Percentiles rank a stretch among this genome's conserved stretches.
Conservation (phyloP, 1,140 invertebrate species). For the Drosophila funebris region DNA sequence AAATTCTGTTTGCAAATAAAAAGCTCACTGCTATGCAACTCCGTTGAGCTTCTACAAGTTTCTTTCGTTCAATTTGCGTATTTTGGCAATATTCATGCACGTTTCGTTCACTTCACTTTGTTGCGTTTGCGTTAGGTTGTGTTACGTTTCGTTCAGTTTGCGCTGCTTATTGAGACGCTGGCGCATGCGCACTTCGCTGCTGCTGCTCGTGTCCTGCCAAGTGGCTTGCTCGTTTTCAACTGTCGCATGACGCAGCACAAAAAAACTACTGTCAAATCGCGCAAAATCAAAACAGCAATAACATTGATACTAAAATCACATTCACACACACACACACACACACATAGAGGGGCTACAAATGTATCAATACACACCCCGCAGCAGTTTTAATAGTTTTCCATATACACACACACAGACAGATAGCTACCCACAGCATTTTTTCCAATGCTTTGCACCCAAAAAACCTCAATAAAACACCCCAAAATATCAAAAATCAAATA, state of each 20-base stretch:
- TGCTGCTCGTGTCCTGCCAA: conserved; percentile 79
- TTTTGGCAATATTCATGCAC: neutral
- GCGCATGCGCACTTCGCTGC: conserved; percentile 71
- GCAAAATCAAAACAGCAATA: conserved; percentile 81
- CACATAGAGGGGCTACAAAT: conserved; percentile 25
- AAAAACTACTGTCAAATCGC: conserved; percentile 52
- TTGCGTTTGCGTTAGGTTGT: neutral
- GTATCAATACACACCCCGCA: conserved; percentile 55
- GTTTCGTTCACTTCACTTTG: neutral
- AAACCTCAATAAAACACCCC: conserved; percentile 83
- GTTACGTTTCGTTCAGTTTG: conserved; percentile 7
- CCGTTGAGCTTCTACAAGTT: neutral
- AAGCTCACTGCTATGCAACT: conserved; percentile 11
- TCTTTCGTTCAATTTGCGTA: neutral
- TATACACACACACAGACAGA: conserved; percentile 43
- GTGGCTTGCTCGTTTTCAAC: conserved; percentile 79
- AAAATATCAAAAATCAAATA: conserved; percentile 83
- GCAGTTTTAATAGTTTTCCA: conserved; percentile 71
- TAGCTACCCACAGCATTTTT: conserved; percentile 52
- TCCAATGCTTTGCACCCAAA: conserved; percentile 49
- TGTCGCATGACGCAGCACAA: conserved; percentile 82
- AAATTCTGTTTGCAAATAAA: neutral
- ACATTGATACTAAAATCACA: conserved; percentile 77
- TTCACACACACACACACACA: conserved; percentile 50
- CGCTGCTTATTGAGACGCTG: conserved; percentile 27